These are phyloP conservation scores for Tanaodytes sp. DNA, from an alignment of 2,888 invertebrate genomes.

Conservation along the genomic window DNA sequence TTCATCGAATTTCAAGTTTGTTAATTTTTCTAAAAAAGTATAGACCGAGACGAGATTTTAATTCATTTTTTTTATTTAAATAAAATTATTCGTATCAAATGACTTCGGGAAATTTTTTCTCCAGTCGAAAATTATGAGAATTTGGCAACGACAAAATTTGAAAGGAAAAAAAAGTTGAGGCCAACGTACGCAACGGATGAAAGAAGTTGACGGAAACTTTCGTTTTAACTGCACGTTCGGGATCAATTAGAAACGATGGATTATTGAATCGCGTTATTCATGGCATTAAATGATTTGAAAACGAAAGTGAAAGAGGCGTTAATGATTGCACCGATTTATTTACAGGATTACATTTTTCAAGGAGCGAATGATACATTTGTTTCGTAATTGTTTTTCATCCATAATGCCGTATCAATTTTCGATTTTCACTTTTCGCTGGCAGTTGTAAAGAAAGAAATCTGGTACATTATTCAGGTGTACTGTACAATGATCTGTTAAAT, in stretches of 20 bases:
- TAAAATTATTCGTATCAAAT: no score
- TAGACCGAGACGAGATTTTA: no score
- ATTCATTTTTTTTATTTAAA: no score
- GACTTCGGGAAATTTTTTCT: no score
- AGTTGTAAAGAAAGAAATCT: no score
- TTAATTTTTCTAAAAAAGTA: background rate
- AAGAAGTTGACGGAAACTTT: slow-evolving; percentile 20
- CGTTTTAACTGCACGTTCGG: background rate
- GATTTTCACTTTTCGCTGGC: slow-evolving; percentile 34
- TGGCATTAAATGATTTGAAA: slow-evolving; percentile 34
- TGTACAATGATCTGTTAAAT: no score
- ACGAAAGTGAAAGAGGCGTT: slow-evolving; percentile 40
- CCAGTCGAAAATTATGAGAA: no score
- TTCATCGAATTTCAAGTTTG: no score
- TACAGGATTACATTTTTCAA: no score
- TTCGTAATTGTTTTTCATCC: slow-evolving; percentile 32
- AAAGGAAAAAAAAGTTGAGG: background rate
- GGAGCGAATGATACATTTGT: slow-evolving; percentile 31
- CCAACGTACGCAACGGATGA: background rate
- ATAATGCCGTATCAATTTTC: slow-evolving; percentile 25
- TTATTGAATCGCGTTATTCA: slow-evolving; percentile 11
- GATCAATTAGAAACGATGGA: slow-evolving; percentile 36
- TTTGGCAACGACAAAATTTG: no score
- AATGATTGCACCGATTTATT: slow-evolving; percentile 21
- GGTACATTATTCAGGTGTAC: no score